Base-by-base conservation (phyloP, 2,113 vertebrate species). In the Lota lota region DNA sequence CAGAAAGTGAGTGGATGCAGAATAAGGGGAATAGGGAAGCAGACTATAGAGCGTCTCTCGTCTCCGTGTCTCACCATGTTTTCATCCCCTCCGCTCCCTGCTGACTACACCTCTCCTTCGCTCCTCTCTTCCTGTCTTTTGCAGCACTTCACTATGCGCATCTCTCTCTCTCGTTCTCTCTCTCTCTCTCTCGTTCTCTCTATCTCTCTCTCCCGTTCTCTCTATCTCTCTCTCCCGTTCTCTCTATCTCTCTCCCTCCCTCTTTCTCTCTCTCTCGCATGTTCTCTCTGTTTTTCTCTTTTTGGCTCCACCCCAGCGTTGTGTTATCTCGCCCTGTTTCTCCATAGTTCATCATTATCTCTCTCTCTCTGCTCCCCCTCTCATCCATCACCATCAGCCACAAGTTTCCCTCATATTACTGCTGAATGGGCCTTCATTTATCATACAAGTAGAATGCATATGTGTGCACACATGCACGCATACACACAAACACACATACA, bases 341-440 rank as follows among this genome's bases (percentile, higher is more conserved):
- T 86, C 79, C 76, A 85, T 82, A 87, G 83, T 88, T 89, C 86
- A 88, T 89, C 86, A 89, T 89, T 88, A 88, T 88, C 87, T 86
- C 81, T 81, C 85, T 33, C 28, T 72, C 77, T 36, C 76, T 70
- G 82, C 83, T 81, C 79, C 85, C 63, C 81, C 76, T 77, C 83
- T 85, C 85, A 90, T 90, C 83, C 82, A 88, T 90, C 89, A 90
- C 88, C 75, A 80, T 79, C 75, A 88, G 88, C 89, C 83, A 84
- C 85, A 88, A 83, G 85, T 90, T 89, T 88, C 83, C 83, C 80
- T 85, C 84, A 88, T 89, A 90, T 89, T 88, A 89, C 83, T 74
- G 80, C 79, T 74, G 80, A 88, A 88, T 83, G 76, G 82, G 78
- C 74, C 81, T 80, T 82, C 84, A 89, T 90, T 89, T 84, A 89